These are phyloP conservation scores for Apocheima hispidaria DNA, from an alignment of 2,888 invertebrate species.

Conservation along the genomic window DNA sequence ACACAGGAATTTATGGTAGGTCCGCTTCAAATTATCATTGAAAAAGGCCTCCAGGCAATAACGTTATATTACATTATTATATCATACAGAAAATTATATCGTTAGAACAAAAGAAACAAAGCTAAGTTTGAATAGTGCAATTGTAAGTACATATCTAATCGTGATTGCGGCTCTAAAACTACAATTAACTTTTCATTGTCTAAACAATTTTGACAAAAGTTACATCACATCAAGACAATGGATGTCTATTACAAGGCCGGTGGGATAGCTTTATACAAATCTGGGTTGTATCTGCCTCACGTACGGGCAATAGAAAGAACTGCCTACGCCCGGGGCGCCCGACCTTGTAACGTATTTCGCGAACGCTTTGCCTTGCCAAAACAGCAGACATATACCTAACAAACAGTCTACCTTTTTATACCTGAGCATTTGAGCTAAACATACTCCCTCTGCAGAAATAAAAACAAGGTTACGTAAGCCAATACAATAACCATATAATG, in stretches of 20 bases:
- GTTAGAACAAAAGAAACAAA: conserved; percentile 2
- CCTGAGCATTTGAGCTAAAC: conserved; percentile 34
- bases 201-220: conserved; percentile 28
- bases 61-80: not conserved
- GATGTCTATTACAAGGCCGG: conserved; percentile 41
- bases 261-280: conserved; percentile 33
- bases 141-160: conserved; percentile 2
- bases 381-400: conserved; percentile 35
- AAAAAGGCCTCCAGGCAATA: conserved; percentile 1
- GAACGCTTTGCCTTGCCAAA: conserved; percentile 61
- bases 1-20: conserved; percentile 21
- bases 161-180: conserved; percentile 16
- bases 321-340: conserved; percentile 46
- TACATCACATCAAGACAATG: conserved; percentile 33
- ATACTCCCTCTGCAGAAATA: conserved; percentile 40
- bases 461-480: conserved; percentile 44
- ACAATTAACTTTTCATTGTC: conserved; percentile 30
- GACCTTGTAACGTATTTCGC: conserved; percentile 61
- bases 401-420: conserved; percentile 25
- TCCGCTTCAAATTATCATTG: conserved; percentile 15
- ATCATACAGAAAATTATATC: not conserved
- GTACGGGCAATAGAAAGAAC: conserved; percentile 51
- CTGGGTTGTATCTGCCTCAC: conserved; percentile 44
- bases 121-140: not conserved
- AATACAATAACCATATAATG: conserved; percentile 42